Evolutionary conservation across 1,140 invertebrate species (phyloP).

Genomic region (Drosophila equinoxialis): DNA sequence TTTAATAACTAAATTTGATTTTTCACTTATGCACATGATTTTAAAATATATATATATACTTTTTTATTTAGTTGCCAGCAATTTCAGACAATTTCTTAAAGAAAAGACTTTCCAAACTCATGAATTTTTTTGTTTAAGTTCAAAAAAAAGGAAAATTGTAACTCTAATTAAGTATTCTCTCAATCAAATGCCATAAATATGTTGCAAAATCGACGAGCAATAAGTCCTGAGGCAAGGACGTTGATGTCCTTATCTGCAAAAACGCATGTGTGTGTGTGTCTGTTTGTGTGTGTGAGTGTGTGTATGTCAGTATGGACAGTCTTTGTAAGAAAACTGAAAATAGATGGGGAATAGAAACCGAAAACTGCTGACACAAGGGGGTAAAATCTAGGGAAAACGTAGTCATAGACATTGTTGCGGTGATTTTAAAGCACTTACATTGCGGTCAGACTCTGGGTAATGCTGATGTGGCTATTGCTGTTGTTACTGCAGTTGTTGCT

Average conservation of each 20-base stretch:
- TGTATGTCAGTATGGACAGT: slow-evolving; percentile 7
- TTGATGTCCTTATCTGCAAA: background rate
- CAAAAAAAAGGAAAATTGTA: background rate
- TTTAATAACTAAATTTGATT: too few species aligned
- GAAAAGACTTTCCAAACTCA: too few species aligned
- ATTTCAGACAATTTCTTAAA: too few species aligned
- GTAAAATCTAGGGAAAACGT: background rate
- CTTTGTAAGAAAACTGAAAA: slow-evolving; percentile 18
- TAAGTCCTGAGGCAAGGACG: background rate
- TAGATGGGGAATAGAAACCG: background rate
- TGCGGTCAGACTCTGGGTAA: slow-evolving; percentile 39
- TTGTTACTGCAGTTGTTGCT: slow-evolving; percentile 22
- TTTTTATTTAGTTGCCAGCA: too few species aligned
- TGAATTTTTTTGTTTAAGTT: background rate
- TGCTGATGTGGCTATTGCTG: slow-evolving; percentile 33
- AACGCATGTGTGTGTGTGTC: background rate
- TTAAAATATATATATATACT: too few species aligned
- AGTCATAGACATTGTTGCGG: slow-evolving; percentile 45
- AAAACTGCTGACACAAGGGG: slow-evolving; percentile 5
- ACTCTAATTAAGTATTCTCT: slow-evolving; percentile 8
- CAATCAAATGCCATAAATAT: slow-evolving; percentile 9
- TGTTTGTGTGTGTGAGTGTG: background rate
- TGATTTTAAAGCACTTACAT: slow-evolving; percentile 59
- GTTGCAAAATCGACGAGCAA: slow-evolving; percentile 5
- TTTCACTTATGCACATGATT: too few species aligned